Evolutionary conservation across 2,113 vertebrate species (phyloP), one percentile per base, ranked within the genome.

Genomic region (Donacobius atricapilla): DNA sequence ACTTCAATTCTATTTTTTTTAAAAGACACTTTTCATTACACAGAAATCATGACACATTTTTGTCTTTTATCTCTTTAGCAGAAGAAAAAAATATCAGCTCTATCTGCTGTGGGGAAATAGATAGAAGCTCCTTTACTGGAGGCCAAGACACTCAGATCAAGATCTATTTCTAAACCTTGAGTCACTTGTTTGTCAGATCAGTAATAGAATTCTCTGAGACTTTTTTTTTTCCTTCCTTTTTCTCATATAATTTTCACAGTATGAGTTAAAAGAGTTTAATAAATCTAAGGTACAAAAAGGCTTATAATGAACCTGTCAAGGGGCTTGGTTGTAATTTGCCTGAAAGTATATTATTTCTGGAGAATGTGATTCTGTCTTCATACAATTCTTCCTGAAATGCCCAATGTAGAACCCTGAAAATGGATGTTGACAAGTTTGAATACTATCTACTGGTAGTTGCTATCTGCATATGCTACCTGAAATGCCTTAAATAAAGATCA

Each of bases 261-360:
- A 69, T 76, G 70, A 72, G 58, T 92, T 92, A 87, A 91, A 95
- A 56, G 68, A 82, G 44, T 91, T 93, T 96, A 94, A 97, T 95
- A 95, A 95, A 95, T 94, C 78, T 45, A 47, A 90, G 69, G 51
- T 63, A 94, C 68, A 93, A 90, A 96, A 88, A 91, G 25, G 8
- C 57, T 90, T 97, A 90, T 92, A 95, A 94, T 94, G 82, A 95
- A 93, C 75, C 79, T 95, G 94, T 94, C 93, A 96, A 47, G 68
- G 33, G 44, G 28, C 84, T 95, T 93, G 69, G 86, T 93, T 90
- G 78, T 58, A 95, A 93, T 96, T 95, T 95, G 70, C 57, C 79
- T 95, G 86, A 92, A 96, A 95, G 56, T 50, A 69, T 95, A 91
- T 96, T 94, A 92, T 93, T 95, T 90, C 72, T 82, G 75, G 56